Conservation (phyloP, 1,140 invertebrate genomes). For the Drosophila navojoa region DNA sequence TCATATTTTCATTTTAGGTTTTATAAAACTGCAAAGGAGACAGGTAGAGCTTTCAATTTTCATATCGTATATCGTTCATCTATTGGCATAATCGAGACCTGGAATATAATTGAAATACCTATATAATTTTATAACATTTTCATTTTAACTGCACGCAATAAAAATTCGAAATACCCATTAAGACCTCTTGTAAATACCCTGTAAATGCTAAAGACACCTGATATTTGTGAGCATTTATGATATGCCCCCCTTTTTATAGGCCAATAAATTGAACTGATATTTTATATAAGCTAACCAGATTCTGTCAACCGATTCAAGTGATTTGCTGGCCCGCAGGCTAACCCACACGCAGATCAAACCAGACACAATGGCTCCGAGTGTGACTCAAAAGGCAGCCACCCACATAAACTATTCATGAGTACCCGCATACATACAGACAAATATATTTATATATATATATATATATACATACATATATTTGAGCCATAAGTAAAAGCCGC, state of each 20-base stretch:
- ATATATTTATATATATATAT: neutral
- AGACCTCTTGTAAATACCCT: neutral
- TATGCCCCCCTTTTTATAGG: conserved; percentile 9
- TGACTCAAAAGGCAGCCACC: conserved; percentile 53
- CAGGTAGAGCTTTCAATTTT: no score
- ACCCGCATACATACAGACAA: conserved; percentile 35
- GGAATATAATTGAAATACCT: no score
- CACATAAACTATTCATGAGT: conserved; percentile 14
- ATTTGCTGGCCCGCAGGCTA: conserved; percentile 48
- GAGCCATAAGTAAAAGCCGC: conserved; percentile 20
- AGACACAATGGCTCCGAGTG: conserved; percentile 64
- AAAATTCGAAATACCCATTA: no score
- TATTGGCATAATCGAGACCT: no score
- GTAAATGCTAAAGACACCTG: neutral
- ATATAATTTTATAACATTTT: no score
- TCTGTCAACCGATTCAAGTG: conserved; percentile 20
- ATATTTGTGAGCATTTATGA: conserved; percentile 24
- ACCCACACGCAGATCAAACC: conserved; percentile 58
- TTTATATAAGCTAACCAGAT: conserved; percentile 36
- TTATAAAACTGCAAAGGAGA: neutral
- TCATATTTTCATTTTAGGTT: neutral
- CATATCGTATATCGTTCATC: no score
- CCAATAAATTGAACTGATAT: conserved; percentile 35
- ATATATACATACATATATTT: conserved; percentile 1
- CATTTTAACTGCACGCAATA: no score